Base-by-base conservation (phyloP, 2,113 vertebrate genomes). In the Corynorhinus townsendii region DNA sequence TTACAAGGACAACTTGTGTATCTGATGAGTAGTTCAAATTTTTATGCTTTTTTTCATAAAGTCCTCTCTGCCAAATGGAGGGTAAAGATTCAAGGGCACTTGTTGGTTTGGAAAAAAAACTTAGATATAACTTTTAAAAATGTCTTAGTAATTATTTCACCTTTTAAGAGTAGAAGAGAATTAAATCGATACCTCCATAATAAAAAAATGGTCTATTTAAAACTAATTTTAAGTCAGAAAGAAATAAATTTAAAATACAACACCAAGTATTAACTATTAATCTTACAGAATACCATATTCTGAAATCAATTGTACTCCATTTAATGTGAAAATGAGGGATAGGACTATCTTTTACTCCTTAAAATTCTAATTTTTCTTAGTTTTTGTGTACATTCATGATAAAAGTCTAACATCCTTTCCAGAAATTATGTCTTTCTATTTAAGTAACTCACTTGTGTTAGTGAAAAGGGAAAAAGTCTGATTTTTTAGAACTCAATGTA, bases 1-100 rank as follows among this genome's bases (percentile, higher is more conserved):
- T 68, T 15, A 90, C 82, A 96, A 96, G 76, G 86, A 91, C 83
- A 90, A 77, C 52, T 85, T 94, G 59, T 91, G 59, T 77, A 64
- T 66, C 19, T 17, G 62, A 83, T 16, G 43, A 90, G 30, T 49
- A 88, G 72, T 52, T 80, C 80, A 96, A 17, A 86, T 75, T 93
- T 87, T 62, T 93, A 72, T 90, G 64, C 77, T 77, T 96, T 86
- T 95, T 96, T 89, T 82, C 22, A 64, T 80, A 26, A 94, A 86
- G 17, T 80, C 35, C 38, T 33, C n/a, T 66, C 24, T 94, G 86
- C 77, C 75, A 84, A 69, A 20, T 17, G 93, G 52, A 82, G 15
- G 30, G 73, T 69, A 10, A 91, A 91, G 43, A 77, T 71, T 49
- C 43, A 59, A 73, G 35, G 54, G 68, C 20, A 49, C 47, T 86